phyloP scores from a whole-genome alignment of 2,113 vertebrate species.

The Chlamydotis undulata region DNA sequence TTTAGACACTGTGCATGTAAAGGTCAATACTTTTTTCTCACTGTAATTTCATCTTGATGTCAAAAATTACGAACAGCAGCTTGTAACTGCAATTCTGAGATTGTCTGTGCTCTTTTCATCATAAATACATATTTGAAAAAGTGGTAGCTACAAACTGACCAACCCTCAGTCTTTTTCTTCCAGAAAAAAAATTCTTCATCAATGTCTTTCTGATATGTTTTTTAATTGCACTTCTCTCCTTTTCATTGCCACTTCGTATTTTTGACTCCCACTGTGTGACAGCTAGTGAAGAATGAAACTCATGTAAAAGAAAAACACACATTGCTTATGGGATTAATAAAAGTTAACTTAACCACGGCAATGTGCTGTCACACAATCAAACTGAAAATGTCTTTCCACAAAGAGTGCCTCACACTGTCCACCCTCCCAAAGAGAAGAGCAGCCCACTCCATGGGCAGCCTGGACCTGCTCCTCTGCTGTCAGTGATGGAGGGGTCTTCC shows the following conservation, averaged over 20 bases:
- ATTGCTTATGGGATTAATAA: background rate
- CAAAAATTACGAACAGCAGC: background rate
- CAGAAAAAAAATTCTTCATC: background rate
- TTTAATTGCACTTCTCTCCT: background rate
- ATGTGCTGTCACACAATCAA: background rate
- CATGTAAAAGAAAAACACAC: background rate
- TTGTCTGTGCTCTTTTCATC: background rate
- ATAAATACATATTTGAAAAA: background rate
- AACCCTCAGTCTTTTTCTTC: background rate
- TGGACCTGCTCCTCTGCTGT: background rate
- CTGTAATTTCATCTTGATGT: background rate
- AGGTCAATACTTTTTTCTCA: background rate
- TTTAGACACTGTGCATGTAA: background rate
- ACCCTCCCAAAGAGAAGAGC: background rate
- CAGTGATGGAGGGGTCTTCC: background rate
- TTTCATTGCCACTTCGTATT: background rate
- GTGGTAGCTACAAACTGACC: background rate
- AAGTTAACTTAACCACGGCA: background rate
- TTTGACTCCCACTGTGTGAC: background rate
- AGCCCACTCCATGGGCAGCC: background rate
- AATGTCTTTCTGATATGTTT: background rate
- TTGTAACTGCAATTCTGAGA: background rate
- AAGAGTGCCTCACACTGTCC: too few species aligned
- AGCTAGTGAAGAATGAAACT: background rate
- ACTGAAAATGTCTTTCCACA: background rate